Percentiles rank a stretch among this genome's conserved stretches.
phyloP scores from a whole-genome alignment of 2,797 vertebrate species.

The Gymnothorax javanicus region DNA sequence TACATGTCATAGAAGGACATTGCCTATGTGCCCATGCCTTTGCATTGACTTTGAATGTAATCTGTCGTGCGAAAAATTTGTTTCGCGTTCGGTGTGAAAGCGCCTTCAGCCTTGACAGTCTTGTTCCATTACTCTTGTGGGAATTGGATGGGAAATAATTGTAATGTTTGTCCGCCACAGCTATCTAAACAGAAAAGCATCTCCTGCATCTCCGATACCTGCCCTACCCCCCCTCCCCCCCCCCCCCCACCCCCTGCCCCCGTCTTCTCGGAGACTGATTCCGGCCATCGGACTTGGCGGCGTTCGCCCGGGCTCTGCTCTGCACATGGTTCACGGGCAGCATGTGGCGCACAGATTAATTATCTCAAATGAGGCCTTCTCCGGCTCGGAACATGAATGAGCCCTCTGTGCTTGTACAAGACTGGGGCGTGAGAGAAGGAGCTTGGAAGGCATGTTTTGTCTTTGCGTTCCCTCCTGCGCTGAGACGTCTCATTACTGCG shows the following conservation, averaged over 20 bases:
- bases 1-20: background rate
- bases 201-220: background rate
- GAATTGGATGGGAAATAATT: constrained; percentile 1
- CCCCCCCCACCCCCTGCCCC: too few species aligned
- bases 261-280: background rate
- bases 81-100: too few species aligned
- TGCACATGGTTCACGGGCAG: constrained; percentile 59
- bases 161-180: background rate
- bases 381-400: constrained; percentile 58
- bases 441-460: constrained; percentile 39
- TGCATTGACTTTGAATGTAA: too few species aligned
- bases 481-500: constrained; percentile 36
- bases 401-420: constrained; percentile 69
- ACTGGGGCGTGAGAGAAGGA: constrained; percentile 60
- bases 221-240: background rate
- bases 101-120: background rate
- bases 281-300: constrained; percentile 41
- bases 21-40: background rate
- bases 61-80: too few species aligned
- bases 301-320: constrained; percentile 41
- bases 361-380: constrained; percentile 67
- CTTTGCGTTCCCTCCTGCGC: constrained; percentile 50
- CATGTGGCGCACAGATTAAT: constrained; percentile 69
- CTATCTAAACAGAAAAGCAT: background rate
- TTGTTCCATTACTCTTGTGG: constrained; percentile 17